phyloP scores from a whole-genome alignment of 53 echinoderm and acorn worm genomes.

The Stichopus horrens region DNA sequence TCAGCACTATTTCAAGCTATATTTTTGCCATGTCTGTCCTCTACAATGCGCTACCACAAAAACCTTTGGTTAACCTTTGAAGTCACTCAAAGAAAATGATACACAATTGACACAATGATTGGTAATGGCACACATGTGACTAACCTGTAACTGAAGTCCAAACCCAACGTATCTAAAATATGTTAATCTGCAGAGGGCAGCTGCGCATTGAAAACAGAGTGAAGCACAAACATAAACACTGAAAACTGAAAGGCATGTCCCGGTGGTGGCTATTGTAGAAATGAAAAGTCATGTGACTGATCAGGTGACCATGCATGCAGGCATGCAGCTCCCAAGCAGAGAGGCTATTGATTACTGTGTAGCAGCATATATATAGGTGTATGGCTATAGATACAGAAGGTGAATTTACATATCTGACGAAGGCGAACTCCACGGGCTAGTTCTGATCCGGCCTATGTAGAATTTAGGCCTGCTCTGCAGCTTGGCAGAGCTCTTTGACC shows the following conservation, averaged over 20 bases:
- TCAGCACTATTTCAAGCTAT: too few species aligned
- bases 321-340: conserved; percentile 25
- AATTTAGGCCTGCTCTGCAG: conserved; percentile 19
- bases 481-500: conserved; percentile 10
- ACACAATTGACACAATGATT: too few species aligned
- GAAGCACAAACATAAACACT: too few species aligned
- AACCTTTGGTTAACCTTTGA: too few species aligned
- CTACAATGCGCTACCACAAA: too few species aligned
- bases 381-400: neutral
- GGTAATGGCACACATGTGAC: too few species aligned
- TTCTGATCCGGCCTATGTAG: conserved; percentile 37
- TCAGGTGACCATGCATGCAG: neutral
- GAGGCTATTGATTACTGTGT: neutral
- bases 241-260: neutral
- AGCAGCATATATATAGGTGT: neutral
- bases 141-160: too few species aligned
- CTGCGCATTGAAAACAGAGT: too few species aligned
- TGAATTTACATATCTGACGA: conserved; percentile 32
- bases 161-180: too few species aligned
- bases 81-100: too few species aligned
- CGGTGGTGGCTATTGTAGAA: neutral
- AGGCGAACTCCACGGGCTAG: conserved; percentile 13
- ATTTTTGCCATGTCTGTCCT: too few species aligned
- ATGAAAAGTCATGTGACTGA: neutral
- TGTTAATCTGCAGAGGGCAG: too few species aligned